Evolutionary conservation across 2,797 vertebrate species (phyloP).

Genomic region (Sebastes kiyomatsui): DNA sequence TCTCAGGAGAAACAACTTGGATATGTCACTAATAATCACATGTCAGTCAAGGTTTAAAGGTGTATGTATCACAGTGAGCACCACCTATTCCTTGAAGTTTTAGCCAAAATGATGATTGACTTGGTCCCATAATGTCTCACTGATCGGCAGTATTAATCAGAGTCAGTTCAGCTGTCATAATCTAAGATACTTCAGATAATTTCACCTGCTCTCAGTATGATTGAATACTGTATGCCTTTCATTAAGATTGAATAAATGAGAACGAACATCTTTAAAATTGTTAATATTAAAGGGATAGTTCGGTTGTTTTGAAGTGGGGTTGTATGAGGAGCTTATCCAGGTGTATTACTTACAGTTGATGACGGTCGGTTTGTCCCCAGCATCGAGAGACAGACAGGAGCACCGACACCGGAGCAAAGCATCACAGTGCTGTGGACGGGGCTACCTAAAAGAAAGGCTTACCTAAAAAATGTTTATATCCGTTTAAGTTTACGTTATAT

Average conservation of each 20-base stretch:
- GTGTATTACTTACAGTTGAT: too few species aligned
- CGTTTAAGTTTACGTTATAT: too few species aligned
- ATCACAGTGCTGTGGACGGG: too few species aligned
- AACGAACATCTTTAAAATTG: not conserved
- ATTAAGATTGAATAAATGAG: not conserved
- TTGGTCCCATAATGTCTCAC: not conserved
- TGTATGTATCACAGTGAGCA: slow-evolving; percentile 3
- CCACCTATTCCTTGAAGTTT: not conserved
- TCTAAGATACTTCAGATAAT: not conserved
- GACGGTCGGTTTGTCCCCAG: too few species aligned
- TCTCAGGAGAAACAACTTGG: slow-evolving; percentile 37
- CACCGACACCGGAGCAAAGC: too few species aligned
- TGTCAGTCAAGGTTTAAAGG: slow-evolving; percentile 32
- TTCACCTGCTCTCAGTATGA: not conserved
- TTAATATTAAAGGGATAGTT: not conserved
- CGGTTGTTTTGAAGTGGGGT: too few species aligned
- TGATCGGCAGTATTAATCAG: not conserved
- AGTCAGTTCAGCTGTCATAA: not conserved
- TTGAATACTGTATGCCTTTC: not conserved
- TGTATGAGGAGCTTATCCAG: too few species aligned
- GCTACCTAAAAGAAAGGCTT: too few species aligned
- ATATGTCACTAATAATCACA: slow-evolving; percentile 26
- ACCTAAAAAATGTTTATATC: too few species aligned
- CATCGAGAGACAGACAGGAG: too few species aligned
- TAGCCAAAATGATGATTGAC: not conserved